These are phyloP conservation scores for Aphrophora alni DNA, from an alignment of 2,888 invertebrate genomes.

Conservation along the genomic window DNA sequence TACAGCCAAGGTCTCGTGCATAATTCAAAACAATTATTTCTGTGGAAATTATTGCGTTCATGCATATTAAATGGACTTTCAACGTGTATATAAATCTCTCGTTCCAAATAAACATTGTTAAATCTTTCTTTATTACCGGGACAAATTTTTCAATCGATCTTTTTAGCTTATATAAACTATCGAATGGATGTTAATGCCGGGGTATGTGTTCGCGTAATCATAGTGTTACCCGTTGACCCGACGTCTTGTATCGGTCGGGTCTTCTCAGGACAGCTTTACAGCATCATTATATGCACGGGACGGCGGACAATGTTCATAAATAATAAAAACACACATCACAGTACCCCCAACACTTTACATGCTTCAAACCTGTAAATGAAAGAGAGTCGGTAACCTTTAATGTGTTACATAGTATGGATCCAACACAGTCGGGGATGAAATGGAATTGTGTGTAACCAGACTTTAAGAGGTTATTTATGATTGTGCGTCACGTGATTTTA, in stretches of 20 bases:
- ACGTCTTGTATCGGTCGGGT: no score
- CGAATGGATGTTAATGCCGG: not conserved
- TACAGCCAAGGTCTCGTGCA: not conserved
- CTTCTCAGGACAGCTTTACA: constrained; percentile 31
- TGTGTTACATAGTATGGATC: not conserved
- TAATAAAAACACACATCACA: constrained; percentile 20
- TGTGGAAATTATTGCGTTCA: not conserved
- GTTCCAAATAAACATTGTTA: not conserved
- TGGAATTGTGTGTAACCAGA: not conserved
- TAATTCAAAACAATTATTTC: constrained; percentile 9
- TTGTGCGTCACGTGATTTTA: no score
- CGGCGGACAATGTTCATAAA: constrained; percentile 23
- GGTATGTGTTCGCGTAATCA: not conserved
- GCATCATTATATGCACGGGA: constrained; percentile 27
- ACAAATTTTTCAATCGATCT: not conserved
- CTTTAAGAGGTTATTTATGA: no score
- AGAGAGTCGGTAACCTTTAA: not conserved
- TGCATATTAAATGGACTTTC: constrained; percentile 2
- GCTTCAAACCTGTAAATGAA: no score
- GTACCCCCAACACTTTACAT: not conserved
- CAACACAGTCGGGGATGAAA: not conserved
- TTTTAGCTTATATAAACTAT: not conserved
- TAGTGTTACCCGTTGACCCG: constrained; percentile 1
- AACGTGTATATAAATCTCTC: not conserved
- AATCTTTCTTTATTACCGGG: not conserved